These are phyloP conservation scores for Columbina picui DNA, from an alignment of 2,113 vertebrate genomes.

Conservation along the genomic window DNA sequence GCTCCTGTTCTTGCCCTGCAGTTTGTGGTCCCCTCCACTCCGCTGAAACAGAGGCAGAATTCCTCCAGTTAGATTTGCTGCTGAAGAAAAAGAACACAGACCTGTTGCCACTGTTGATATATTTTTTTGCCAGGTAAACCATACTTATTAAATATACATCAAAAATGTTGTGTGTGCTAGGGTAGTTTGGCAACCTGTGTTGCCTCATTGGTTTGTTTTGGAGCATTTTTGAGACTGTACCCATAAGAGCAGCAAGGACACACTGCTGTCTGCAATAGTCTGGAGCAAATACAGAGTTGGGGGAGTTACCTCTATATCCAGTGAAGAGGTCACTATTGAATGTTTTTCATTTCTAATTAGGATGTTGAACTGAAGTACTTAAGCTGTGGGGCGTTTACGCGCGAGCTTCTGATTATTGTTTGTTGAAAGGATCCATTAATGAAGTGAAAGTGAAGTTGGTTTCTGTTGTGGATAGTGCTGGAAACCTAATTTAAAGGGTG, in stretches of 20 bases:
- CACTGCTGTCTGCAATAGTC: rapidly evolving
- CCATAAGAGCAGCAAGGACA: background rate
- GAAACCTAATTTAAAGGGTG: background rate
- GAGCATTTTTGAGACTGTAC: background rate
- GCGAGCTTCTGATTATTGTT: background rate
- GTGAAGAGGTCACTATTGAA: background rate
- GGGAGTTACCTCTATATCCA: background rate
- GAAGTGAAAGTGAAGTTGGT: background rate
- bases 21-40: rapidly evolving
- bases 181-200: background rate
- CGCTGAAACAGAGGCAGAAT: background rate
- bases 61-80: background rate
- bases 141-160: background rate
- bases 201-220: background rate
- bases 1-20: background rate
- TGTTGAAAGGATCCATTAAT: background rate
- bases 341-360: background rate
- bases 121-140: background rate
- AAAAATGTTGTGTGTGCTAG: background rate
- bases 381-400: background rate
- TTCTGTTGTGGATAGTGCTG: background rate
- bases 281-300: background rate
- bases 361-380: background rate
- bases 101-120: rapidly evolving
- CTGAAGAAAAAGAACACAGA: background rate